These are phyloP conservation scores for Drosophila picticornis DNA, from an alignment of 2,888 invertebrate species.

Conservation along the genomic window DNA sequence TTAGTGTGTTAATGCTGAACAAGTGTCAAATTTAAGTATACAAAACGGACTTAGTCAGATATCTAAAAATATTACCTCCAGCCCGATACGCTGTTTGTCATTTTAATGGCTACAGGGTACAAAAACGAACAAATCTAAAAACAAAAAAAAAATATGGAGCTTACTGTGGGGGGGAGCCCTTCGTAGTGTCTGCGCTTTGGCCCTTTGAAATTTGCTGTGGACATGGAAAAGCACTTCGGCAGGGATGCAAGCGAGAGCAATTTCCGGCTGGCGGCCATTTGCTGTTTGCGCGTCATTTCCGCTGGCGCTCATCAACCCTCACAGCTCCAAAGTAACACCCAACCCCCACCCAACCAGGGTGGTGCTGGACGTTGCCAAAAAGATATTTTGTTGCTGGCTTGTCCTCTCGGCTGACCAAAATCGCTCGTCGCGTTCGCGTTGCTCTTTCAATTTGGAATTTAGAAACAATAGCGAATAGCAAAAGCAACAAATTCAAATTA, in stretches of 20 bases:
- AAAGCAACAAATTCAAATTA: conserved; percentile 46
- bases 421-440: neutral
- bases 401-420: conserved; percentile 8
- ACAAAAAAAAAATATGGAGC: neutral
- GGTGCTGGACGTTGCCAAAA: neutral
- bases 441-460: neutral
- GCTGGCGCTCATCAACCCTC: conserved; percentile 17
- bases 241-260: conserved; percentile 62
- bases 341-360: neutral
- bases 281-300: conserved; percentile 71
- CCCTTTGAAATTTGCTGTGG: conserved; percentile 18
- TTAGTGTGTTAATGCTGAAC: neutral
- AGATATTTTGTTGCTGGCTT: conserved; percentile 1
- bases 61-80: neutral
- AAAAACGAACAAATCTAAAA: conserved; percentile 3
- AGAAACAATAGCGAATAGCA: conserved; percentile 5
- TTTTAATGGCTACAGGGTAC: conserved; percentile 8
- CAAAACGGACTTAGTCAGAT: neutral
- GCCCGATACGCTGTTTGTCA: neutral
- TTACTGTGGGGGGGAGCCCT: neutral
- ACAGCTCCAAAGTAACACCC: neutral
- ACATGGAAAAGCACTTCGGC: conserved; percentile 64
- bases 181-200: neutral
- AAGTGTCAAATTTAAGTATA: neutral
- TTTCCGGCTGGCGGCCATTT: conserved; percentile 68